Conservation (phyloP, 2,113 vertebrate genomes). For the Trematomus loennbergii region DNA sequence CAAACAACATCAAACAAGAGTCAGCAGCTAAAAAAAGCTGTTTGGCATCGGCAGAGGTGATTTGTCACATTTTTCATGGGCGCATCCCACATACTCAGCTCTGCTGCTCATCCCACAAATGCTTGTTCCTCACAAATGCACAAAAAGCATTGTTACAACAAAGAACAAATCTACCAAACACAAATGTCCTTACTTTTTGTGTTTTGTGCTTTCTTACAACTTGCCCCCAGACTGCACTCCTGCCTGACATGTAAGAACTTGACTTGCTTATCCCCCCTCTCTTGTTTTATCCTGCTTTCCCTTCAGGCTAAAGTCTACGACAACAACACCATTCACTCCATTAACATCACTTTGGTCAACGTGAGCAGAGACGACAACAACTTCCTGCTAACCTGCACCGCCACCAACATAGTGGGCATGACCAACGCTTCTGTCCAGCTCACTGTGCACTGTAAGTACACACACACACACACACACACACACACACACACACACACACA, state of each 20-base stretch:
- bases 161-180: too few species aligned
- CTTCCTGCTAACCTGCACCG: constrained; percentile 92
- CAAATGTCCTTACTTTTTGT: too few species aligned
- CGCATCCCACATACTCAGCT: too few species aligned
- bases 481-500: constrained; percentile 4
- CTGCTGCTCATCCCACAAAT: too few species aligned
- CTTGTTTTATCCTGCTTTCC: background rate
- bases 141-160: too few species aligned
- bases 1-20: too few species aligned
- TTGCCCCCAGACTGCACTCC: background rate
- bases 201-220: too few species aligned
- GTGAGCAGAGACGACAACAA: constrained; percentile 95
- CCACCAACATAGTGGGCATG: constrained; percentile 96
- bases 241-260: background rate
- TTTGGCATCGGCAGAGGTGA: too few species aligned
- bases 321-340: constrained; percentile 90
- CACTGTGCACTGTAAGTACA: constrained; percentile 93
- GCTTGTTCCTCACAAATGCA: too few species aligned
- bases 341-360: constrained; percentile 93
- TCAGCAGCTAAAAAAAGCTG: too few species aligned
- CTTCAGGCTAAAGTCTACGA: constrained; percentile 88
- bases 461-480: constrained; percentile 8
- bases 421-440: constrained; percentile 94
- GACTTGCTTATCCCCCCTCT: background rate
- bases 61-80: too few species aligned